Evolutionary conservation across 2,113 vertebrate species (phyloP).

Genomic region (Puffinus mauretanicus): DNA sequence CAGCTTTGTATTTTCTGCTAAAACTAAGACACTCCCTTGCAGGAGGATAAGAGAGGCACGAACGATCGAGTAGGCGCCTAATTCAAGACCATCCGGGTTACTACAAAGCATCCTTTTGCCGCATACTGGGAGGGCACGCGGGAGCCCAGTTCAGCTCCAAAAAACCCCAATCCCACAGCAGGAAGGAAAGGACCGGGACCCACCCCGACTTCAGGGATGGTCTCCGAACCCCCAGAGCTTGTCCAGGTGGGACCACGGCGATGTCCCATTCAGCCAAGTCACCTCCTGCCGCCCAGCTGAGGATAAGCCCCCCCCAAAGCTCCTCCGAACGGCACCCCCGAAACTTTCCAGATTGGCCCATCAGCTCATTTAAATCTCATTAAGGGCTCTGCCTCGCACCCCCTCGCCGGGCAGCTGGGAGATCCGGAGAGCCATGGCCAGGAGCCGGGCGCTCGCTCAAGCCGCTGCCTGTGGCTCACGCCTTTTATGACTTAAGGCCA

Average conservation of each 20-base stretch:
- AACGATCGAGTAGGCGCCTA: fast-evolving
- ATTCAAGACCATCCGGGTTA: fast-evolving
- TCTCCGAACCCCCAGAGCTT: neutral
- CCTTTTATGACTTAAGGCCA: constrained; percentile 13
- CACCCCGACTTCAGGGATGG: fast-evolving
- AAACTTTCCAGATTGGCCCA: neutral
- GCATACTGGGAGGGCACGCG: fast-evolving
- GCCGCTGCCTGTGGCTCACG: neutral
- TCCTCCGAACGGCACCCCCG: fast-evolving
- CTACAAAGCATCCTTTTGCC: neutral
- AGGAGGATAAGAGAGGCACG: neutral
- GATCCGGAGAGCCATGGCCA: neutral
- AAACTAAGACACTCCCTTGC: fast-evolving
- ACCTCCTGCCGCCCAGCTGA: neutral
- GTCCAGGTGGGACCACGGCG: neutral
- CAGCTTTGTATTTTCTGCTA: neutral
- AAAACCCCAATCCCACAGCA: neutral
- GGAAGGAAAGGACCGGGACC: too few species aligned
- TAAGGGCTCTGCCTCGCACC: neutral
- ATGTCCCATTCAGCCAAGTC: neutral
- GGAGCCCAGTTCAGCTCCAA: neutral
- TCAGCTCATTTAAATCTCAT: neutral
- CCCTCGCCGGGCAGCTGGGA: neutral
- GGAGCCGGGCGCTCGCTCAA: neutral
- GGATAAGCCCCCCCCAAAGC: neutral